These are phyloP conservation scores for Arremon aurantiirostris DNA, from an alignment of 2,797 vertebrate species.

Conservation along the genomic window DNA sequence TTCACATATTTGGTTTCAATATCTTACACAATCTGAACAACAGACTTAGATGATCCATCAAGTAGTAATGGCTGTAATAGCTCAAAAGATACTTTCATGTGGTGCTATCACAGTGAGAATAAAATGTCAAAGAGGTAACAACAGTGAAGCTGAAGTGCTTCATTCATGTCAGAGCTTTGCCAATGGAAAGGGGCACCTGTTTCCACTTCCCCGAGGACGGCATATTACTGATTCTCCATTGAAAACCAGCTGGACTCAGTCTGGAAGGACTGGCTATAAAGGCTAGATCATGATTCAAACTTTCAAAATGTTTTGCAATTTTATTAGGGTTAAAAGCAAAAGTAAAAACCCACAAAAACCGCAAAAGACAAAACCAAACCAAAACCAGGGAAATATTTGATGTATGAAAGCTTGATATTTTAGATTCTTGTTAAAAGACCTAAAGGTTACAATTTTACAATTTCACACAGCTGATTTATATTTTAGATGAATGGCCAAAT, in stretches of 20 bases:
- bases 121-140: background rate
- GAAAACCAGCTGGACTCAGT: background rate
- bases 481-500: background rate
- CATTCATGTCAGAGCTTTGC: background rate
- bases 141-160: background rate
- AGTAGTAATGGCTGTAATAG: background rate
- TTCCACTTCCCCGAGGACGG: background rate
- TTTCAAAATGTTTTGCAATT: background rate
- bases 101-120: background rate
- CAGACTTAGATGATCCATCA: background rate
- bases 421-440: background rate
- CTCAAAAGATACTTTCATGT: background rate
- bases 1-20: background rate
- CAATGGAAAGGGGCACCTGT: background rate
- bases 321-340: background rate
- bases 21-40: background rate
- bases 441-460: background rate
- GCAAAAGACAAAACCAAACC: background rate
- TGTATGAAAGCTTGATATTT: background rate
- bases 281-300: background rate
- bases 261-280: background rate
- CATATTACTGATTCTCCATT: background rate
- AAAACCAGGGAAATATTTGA: background rate
- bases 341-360: background rate
- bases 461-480: background rate